Evolutionary conservation across 2,113 vertebrate species (phyloP).

Genomic region (Leiothrix lutea): DNA sequence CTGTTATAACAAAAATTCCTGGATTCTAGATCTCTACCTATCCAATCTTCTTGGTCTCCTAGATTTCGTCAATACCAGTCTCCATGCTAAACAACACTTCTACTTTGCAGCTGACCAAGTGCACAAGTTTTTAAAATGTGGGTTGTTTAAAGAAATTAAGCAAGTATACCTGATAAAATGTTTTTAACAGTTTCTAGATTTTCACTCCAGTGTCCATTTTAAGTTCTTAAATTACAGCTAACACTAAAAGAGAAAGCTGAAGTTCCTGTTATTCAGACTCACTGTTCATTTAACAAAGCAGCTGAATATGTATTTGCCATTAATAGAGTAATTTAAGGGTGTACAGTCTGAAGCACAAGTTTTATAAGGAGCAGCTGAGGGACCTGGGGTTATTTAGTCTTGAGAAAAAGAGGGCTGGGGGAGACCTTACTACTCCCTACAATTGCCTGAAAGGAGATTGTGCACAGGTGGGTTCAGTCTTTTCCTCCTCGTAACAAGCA

Average conservation of each 20-base stretch:
- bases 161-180: neutral
- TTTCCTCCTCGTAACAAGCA: fast-evolving
- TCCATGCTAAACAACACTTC: neutral
- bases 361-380: neutral
- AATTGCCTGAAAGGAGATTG: too few relatives aligned
- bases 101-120: neutral
- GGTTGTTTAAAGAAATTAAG: neutral
- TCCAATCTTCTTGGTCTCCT: neutral
- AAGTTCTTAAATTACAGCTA: neutral
- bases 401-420: fast-evolving
- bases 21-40: neutral
- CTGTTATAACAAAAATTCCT: neutral
- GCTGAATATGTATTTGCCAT: neutral
- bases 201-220: neutral
- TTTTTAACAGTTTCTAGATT: neutral
- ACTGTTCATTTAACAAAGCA: neutral
- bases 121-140: neutral
- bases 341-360: neutral
- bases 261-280: neutral
- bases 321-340: neutral
- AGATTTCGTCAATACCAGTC: neutral
- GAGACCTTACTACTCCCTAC: neutral
- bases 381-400: neutral
- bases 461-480: neutral
- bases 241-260: neutral